Conservation (phyloP, 2,797 vertebrate genomes). For the Anas capensis region DNA sequence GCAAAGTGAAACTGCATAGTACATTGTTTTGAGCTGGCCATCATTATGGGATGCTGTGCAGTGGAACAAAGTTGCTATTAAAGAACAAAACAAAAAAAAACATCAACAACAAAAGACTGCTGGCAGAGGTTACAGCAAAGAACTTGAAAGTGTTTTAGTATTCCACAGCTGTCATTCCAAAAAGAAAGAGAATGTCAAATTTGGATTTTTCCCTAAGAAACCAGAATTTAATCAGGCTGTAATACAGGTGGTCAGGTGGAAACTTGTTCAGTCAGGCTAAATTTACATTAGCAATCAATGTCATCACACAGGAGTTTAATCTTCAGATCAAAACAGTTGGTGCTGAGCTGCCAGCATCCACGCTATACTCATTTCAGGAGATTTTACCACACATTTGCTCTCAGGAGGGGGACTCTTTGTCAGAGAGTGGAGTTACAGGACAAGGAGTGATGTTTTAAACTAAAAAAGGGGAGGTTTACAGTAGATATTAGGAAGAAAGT, state of each 20-base stretch:
- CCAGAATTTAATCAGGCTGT: neutral
- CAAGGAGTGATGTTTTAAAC: too few relatives aligned
- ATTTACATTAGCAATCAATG: neutral
- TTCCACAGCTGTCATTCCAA: neutral
- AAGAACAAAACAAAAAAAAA: neutral
- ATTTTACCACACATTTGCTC: neutral
- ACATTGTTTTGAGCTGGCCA: neutral
- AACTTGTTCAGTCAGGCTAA: neutral
- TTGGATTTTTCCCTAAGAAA: neutral
- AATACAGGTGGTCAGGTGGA: neutral
- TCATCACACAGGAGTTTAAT: neutral
- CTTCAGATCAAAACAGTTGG: neutral
- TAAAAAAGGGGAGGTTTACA: too few relatives aligned
- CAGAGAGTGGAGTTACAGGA: too few relatives aligned
- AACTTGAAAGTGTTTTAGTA: neutral
- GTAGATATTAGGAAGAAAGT: too few relatives aligned
- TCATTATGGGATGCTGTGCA: neutral
- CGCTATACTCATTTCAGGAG: fast-evolving
- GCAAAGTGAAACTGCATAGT: neutral
- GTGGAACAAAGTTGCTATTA: neutral
- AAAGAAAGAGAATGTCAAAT: neutral
- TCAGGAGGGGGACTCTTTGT: too few relatives aligned
- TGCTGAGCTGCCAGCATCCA: neutral
- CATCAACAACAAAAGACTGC: neutral
- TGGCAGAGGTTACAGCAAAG: neutral